These are phyloP conservation scores for Mastacembelus armatus DNA, from an alignment of 2,797 vertebrate species.

Conservation along the genomic window DNA sequence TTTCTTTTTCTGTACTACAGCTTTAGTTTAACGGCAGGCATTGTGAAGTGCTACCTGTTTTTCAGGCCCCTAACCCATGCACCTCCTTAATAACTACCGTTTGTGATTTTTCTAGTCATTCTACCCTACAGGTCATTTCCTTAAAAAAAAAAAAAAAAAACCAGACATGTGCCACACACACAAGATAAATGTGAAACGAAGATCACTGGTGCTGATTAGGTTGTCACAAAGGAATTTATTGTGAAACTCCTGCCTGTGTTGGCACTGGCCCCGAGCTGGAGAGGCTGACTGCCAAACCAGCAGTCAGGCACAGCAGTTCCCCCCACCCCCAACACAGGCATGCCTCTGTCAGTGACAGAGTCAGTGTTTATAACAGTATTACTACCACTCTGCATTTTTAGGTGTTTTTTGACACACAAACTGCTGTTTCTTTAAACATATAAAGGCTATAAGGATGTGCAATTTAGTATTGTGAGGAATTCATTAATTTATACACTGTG, in stretches of 20 bases:
- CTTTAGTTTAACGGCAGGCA: constrained; percentile 18
- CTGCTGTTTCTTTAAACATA: background rate
- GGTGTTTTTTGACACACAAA: too few species aligned
- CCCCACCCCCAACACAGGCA: constrained; percentile 26
- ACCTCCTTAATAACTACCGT: constrained; percentile 52
- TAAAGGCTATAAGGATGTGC: background rate
- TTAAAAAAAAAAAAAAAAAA: constrained; percentile 37
- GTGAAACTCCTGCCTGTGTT: constrained; percentile 63
- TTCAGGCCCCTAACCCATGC: constrained; percentile 41
- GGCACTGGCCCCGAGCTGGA: constrained; percentile 36
- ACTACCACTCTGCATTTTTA: background rate
- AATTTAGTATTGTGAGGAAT: background rate
- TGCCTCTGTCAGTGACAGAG: constrained; percentile 21
- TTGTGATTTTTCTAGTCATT: constrained; percentile 71
- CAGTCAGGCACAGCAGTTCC: constrained; percentile 28
- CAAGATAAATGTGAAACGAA: constrained; percentile 61
- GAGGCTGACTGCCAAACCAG: constrained; percentile 41
- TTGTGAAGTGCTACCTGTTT: constrained; percentile 60
- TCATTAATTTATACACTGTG: background rate
- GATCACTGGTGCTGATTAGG: constrained; percentile 64
- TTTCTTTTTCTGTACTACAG: constrained; percentile 4
- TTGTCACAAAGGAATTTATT: constrained; percentile 74
- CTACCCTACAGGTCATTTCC: constrained; percentile 53
- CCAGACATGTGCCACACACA: constrained; percentile 45
- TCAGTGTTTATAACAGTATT: constrained; percentile 12